These are phyloP conservation scores for Ailuropoda melanoleuca DNA, from an alignment of 2,113 vertebrate genomes.

Conservation along the genomic window DNA sequence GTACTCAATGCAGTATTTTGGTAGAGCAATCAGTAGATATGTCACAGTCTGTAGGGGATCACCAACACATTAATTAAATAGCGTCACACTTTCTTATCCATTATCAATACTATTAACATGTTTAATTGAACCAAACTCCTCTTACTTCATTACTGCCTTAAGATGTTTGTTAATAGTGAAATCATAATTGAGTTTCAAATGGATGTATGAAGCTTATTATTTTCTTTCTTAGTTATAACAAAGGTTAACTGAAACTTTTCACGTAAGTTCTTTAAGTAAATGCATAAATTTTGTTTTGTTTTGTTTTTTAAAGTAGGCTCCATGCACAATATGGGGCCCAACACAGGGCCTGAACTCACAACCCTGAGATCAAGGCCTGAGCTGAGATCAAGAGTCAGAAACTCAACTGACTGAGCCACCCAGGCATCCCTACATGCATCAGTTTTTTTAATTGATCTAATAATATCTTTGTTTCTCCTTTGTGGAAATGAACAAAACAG, in stretches of 20 bases:
- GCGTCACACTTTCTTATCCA: background rate
- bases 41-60: background rate
- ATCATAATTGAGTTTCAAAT: background rate
- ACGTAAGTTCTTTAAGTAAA: background rate
- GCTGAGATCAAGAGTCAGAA: too few relatives aligned
- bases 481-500: background rate
- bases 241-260: background rate
- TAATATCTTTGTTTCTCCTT: background rate
- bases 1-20: background rate
- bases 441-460: background rate
- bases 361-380: background rate
- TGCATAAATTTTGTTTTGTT: background rate
- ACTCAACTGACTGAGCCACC: too few relatives aligned
- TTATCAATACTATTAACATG: background rate
- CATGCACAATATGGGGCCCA: background rate
- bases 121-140: background rate
- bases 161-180: background rate
- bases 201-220: background rate
- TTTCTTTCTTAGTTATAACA: background rate
- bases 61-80: background rate
- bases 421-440: too few relatives aligned
- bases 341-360: background rate
- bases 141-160: background rate
- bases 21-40: background rate
- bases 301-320: background rate